Evolutionary conservation across 2,888 invertebrate genomes (phyloP), one percentile per base, ranked within the genome.

Genomic region (Drosophila pullipes): DNA sequence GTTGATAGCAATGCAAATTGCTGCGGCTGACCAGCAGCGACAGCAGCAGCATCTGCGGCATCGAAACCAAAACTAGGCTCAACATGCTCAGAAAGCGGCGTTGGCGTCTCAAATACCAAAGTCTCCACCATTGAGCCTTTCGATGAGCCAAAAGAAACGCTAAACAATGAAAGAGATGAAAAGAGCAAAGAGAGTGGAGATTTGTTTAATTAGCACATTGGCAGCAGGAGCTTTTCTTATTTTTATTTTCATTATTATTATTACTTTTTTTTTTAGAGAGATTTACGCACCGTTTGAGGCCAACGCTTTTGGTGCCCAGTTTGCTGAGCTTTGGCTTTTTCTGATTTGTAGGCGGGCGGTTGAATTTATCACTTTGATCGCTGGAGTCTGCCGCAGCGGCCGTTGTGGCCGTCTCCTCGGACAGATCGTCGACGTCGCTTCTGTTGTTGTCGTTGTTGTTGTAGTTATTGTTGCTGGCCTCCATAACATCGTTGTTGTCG

Each of bases 101-200:
- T 94, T 39, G 96, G 96, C 90, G 96, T 97, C 94, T 98, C 98
- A 94, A 97, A 98, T 86, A 98, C 97, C 83, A 98, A 95, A 57
- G 98, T 98, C 94, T 98, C 98, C 79, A 98, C 98, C 98, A 98
- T 98, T 61, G 98, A 98, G 82, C 98, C 98, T 94, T 98, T 98
- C 84, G 97, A 97, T 93, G 97, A 98, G 83, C 98, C 98, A 94
- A 98, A 98, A 60, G 98, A 98, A 82, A 98, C 98, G 95, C 98
- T 98, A 35, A 30, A 53, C 18, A 37, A 25, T 74, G 74, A 81
- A 78, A 82, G 79, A 69, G 16, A 28, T 22, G 16, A 22, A 25
- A 94, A 72, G 74, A 83, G 80, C 39, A 39, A 18, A 18, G 4
- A 16, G 16, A 16, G 22, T 16, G 16, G 25, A 47, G 16, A 47